These are phyloP conservation scores for Epizoanthus rinbou DNA, from an alignment of 92 coral and sea anemone species.

Conservation along the genomic window DNA sequence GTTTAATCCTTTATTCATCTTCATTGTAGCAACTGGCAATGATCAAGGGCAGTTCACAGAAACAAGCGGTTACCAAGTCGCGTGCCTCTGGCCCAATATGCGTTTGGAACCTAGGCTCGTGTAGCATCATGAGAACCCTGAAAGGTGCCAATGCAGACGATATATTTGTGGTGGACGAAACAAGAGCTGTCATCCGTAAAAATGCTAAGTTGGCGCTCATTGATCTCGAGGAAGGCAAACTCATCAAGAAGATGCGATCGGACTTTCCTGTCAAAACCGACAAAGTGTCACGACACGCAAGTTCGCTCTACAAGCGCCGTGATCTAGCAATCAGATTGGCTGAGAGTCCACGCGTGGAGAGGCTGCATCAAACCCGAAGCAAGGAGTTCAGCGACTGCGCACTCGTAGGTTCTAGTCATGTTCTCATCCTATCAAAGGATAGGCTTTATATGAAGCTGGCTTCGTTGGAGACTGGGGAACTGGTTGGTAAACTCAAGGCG, in stretches of 20 bases:
- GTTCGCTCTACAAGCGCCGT: slow-evolving; percentile 96
- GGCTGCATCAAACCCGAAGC: slow-evolving; percentile 70
- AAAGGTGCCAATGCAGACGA: slow-evolving; percentile 94
- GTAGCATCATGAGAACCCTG: slow-evolving; percentile 90
- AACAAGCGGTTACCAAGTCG: slow-evolving; percentile 95
- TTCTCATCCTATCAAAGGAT: slow-evolving; percentile 87
- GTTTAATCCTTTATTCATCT: slow-evolving; percentile 18
- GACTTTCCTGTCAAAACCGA: slow-evolving; percentile 82
- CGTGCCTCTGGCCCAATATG: slow-evolving; percentile 90
- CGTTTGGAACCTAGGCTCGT: slow-evolving; percentile 94
- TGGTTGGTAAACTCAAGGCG: slow-evolving; percentile 88
- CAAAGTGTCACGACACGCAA: slow-evolving; percentile 92
- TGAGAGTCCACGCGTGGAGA: slow-evolving; percentile 87
- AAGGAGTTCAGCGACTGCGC: slow-evolving; percentile 95
- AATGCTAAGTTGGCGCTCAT: slow-evolving; percentile 92
- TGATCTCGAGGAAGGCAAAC: slow-evolving; percentile 94
- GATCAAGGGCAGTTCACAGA: slow-evolving; percentile 86
- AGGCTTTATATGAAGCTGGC: slow-evolving; percentile 88
- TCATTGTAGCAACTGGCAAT: slow-evolving; percentile 56
- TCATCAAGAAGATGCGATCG: slow-evolving; percentile 87
- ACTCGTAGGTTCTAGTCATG: slow-evolving; percentile 86
- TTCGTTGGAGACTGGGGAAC: slow-evolving; percentile 89
- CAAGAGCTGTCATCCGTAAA: slow-evolving; percentile 96
- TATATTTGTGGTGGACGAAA: slow-evolving; percentile 92
- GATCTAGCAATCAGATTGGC: slow-evolving; percentile 92